Conservation (phyloP, 2,113 vertebrate genomes). For the Calyptommatus sinebrachiatus region DNA sequence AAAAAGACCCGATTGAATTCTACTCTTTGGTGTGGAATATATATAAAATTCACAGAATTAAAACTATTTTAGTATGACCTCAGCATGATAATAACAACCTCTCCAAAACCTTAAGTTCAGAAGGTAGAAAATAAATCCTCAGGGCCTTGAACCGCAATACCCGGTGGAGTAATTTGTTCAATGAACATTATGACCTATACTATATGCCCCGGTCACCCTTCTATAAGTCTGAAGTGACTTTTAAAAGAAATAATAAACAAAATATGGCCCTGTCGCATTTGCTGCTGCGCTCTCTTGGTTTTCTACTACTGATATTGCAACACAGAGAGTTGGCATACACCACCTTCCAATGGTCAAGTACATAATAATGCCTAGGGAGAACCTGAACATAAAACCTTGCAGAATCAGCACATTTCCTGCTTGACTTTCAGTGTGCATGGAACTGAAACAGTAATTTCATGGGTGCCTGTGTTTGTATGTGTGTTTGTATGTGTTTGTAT, state of each 20-base stretch:
- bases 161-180: neutral
- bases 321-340: neutral
- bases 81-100: neutral
- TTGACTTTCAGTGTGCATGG: neutral
- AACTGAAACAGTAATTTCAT: constrained; percentile 5
- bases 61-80: neutral
- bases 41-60: neutral
- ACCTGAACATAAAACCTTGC: neutral
- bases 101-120: neutral
- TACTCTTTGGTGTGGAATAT: neutral
- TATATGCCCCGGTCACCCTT: neutral
- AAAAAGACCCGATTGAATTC: neutral
- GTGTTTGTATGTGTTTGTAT: neutral
- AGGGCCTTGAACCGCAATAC: neutral
- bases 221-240: neutral
- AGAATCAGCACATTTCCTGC: neutral
- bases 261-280: neutral
- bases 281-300: neutral
- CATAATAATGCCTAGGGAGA: neutral
- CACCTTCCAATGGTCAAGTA: neutral
- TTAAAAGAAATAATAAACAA: neutral
- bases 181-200: neutral
- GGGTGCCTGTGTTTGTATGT: neutral
- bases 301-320: neutral
- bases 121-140: neutral